These are phyloP conservation scores for Oriolus oriolus DNA, from an alignment of 2,113 vertebrate genomes.

Conservation along the genomic window DNA sequence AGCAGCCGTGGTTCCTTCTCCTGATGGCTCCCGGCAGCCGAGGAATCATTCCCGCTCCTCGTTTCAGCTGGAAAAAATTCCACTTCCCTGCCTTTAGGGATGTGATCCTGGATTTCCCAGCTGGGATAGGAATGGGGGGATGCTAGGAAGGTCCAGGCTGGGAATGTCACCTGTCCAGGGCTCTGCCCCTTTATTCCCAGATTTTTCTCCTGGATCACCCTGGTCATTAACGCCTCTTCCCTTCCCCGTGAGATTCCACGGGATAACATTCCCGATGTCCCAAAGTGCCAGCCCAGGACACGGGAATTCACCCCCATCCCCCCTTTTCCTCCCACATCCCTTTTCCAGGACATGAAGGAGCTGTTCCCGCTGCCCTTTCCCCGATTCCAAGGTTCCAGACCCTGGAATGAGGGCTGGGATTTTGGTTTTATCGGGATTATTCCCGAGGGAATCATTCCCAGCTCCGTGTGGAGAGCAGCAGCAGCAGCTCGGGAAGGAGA, in stretches of 20 bases:
- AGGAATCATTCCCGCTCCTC: neutral
- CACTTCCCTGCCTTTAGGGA: neutral
- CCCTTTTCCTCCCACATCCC: neutral
- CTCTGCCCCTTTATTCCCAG: neutral
- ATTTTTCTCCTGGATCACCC: neutral
- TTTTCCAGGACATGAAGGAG: neutral
- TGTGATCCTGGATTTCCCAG: neutral
- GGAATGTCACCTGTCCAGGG: neutral
- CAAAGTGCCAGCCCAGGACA: neutral
- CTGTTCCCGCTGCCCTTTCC: neutral
- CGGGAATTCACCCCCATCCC: fast-evolving
- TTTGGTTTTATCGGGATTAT: neutral
- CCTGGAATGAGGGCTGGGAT: neutral
- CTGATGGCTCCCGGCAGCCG: neutral
- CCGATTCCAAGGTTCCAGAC: neutral
- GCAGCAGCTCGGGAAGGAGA: neutral
- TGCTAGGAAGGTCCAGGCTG: neutral
- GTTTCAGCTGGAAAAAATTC: neutral
- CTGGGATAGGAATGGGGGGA: neutral
- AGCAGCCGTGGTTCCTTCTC: neutral
- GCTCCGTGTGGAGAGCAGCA: neutral
- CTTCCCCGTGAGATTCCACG: neutral
- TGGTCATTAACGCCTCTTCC: neutral
- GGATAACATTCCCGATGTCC: neutral
- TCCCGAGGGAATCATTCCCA: neutral